Evolutionary conservation across 2,113 vertebrate genomes (phyloP).

Genomic region (Symphodus melops): DNA sequence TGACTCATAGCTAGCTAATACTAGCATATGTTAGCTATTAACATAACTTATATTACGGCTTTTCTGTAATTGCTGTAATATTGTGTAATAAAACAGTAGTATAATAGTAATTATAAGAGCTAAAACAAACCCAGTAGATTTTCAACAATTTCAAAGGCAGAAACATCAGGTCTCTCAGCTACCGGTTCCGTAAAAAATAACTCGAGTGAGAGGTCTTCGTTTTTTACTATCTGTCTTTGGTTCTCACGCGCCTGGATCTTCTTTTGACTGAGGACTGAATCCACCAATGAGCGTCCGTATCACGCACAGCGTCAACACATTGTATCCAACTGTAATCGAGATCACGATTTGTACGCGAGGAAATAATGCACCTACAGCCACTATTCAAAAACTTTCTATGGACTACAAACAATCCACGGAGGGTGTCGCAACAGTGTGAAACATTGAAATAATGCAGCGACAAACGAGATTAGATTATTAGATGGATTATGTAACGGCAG

Average conservation of each 20-base stretch:
- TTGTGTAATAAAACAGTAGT: no score
- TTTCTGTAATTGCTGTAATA: no score
- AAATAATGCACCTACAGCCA: background rate
- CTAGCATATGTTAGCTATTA: no score
- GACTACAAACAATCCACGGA: background rate
- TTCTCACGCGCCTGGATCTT: background rate
- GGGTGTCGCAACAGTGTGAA: background rate
- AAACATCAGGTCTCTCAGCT: no score
- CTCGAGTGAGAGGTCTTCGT: conserved; percentile 28
- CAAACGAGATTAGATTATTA: conserved; percentile 33
- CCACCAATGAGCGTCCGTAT: conserved; percentile 30
- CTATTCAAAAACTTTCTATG: background rate
- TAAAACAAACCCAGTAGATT: no score
- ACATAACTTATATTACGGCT: no score
- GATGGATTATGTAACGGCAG: background rate
- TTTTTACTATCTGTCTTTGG: background rate
- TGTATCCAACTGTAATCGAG: background rate
- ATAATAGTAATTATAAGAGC: no score
- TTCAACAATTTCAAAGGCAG: no score
- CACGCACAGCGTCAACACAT: background rate
- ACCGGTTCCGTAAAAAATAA: background rate
- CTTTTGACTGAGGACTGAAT: conserved; percentile 29
- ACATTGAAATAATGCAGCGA: background rate
- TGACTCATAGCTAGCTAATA: no score
- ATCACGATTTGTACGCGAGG: background rate